phyloP scores from a whole-genome alignment of 1,140 invertebrate species.

The Panagrolaimus sp. region DNA sequence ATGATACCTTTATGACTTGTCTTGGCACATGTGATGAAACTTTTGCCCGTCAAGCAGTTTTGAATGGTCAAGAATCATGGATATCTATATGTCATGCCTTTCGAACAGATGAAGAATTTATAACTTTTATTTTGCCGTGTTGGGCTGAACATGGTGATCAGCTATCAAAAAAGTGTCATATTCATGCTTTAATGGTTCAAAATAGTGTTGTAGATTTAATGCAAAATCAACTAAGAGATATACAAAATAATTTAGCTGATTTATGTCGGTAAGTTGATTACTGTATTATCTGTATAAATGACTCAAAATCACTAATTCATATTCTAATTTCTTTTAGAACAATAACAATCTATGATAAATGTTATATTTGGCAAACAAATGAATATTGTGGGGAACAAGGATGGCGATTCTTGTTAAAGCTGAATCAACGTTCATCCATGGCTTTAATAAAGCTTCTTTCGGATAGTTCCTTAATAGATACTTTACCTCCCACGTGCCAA shows the following conservation, averaged over 20 bases:
- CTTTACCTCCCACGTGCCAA: constrained; percentile 17
- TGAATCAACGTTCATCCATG: constrained; percentile 34
- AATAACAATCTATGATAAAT: constrained; percentile 35
- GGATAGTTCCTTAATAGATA: constrained; percentile 14
- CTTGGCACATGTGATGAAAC: constrained; percentile 19
- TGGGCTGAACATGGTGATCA: constrained; percentile 30
- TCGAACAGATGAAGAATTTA: constrained; percentile 26
- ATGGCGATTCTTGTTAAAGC: constrained; percentile 29
- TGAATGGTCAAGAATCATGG: constrained; percentile 27
- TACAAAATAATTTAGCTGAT: constrained; percentile 20
- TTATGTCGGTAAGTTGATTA: constrained; percentile 14
- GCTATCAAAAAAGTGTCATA: constrained; percentile 28
- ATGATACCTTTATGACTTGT: constrained; percentile 27
- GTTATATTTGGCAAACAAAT: constrained; percentile 27
- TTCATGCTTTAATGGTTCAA: constrained; percentile 36
- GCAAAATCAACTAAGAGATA: constrained; percentile 28
- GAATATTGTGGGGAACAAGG: constrained; percentile 19
- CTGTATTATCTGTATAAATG: not conserved
- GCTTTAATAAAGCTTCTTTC: constrained; percentile 22
- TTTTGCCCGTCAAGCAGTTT: constrained; percentile 15
- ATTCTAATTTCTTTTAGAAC: not conserved
- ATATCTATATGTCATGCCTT: constrained; percentile 31
- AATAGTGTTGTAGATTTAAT: constrained; percentile 35
- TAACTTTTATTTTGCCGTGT: constrained; percentile 27
- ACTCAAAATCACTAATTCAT: not conserved